A percentile compares a stretch with the other conserved stretches of the same genome.
Conservation (phyloP, 2,888 invertebrate species). For the Antheraea yamamai region DNA sequence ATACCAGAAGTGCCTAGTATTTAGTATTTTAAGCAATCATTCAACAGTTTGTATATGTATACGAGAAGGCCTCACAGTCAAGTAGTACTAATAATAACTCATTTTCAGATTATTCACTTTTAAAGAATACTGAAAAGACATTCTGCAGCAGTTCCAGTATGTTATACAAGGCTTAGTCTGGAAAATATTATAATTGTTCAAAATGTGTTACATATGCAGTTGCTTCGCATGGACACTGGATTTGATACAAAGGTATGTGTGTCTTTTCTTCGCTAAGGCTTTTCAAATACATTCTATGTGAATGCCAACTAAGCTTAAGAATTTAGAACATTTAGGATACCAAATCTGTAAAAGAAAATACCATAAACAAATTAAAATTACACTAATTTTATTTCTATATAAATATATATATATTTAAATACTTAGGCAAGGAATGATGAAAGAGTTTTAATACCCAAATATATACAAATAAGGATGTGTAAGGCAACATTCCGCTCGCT, state of each 20-base stretch:
- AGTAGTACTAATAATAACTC: neutral
- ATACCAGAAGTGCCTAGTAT: too few relatives aligned
- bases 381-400: too few relatives aligned
- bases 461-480: too few relatives aligned
- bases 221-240: slow-evolving; percentile 59
- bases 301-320: neutral
- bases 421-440: too few relatives aligned
- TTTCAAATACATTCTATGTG: neutral
- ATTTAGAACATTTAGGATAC: too few relatives aligned
- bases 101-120: neutral
- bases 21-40: too few relatives aligned
- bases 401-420: too few relatives aligned
- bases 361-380: too few relatives aligned
- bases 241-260: slow-evolving; percentile 56
- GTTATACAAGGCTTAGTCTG: neutral
- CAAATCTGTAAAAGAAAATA: too few relatives aligned
- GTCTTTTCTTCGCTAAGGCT: neutral
- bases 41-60: too few relatives aligned
- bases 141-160: neutral
- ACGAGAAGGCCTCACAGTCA: neutral
- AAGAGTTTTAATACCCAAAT: too few relatives aligned
- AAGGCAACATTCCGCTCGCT: too few relatives aligned
- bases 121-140: neutral
- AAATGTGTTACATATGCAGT: slow-evolving; percentile 62
- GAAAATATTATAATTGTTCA: neutral